Evolutionary conservation across 2,113 vertebrate genomes (phyloP).

Genomic region (Cromileptes altivelis): DNA sequence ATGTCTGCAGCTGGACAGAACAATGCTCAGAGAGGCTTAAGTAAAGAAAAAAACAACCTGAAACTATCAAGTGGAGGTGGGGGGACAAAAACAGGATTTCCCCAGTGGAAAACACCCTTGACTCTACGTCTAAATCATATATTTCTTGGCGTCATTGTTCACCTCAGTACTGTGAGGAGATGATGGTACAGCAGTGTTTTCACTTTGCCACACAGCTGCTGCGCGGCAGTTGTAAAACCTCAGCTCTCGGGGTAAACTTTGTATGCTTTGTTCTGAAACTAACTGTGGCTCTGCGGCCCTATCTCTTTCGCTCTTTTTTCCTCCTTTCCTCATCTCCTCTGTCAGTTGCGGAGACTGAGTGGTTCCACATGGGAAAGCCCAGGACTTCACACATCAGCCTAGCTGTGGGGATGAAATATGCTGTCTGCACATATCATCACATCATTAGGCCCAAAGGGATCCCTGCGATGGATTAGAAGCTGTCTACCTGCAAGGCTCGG

Average conservation of each 20-base stretch:
- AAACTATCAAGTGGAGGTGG: not conserved
- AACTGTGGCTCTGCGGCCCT: conserved; percentile 21
- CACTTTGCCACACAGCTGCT: conserved; percentile 28
- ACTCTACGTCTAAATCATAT: conserved; percentile 1
- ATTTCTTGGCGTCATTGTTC: conserved; percentile 12
- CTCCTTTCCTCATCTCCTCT: conserved; percentile 34
- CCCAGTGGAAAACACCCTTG: not conserved
- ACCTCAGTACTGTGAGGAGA: conserved; percentile 20
- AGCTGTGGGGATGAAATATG: conserved; percentile 71
- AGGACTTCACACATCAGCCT: conserved; percentile 69
- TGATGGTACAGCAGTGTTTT: conserved; percentile 4
- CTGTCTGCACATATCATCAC: conserved; percentile 80
- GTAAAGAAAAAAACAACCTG: not conserved
- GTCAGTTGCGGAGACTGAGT: conserved; percentile 68
- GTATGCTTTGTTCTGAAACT: conserved; percentile 64
- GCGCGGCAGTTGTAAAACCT: conserved; percentile 50
- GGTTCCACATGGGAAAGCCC: conserved; percentile 79
- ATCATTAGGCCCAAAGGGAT: conserved; percentile 80
- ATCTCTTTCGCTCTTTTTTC: conserved; percentile 9
- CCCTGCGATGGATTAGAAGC: conserved; percentile 71
- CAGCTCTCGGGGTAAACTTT: conserved; percentile 30
- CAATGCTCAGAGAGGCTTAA: not conserved
- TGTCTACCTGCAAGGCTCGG: conserved; percentile 72
- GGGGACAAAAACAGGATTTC: not conserved
- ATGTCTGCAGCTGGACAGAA: not conserved